These are phyloP conservation scores for Sinonovacula constricta DNA, from an alignment of 1,140 invertebrate species.

Conservation along the genomic window DNA sequence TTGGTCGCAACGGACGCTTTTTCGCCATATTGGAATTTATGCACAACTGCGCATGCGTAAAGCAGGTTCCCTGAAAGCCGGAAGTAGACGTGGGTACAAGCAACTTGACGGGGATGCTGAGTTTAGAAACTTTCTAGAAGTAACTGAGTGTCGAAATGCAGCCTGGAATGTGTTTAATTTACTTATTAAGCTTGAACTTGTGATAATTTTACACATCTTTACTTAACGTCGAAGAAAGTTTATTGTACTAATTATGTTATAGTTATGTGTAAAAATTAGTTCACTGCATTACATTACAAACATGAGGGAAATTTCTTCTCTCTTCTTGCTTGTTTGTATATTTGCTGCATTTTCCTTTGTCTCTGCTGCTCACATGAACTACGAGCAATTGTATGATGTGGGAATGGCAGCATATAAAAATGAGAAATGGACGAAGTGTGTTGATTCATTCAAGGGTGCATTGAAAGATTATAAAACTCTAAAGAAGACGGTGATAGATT, in stretches of 20 bases:
- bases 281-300: too few species aligned
- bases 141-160: too few species aligned
- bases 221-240: too few species aligned
- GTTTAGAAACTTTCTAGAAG: background rate
- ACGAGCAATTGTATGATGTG: conserved; percentile 39
- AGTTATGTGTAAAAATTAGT: too few species aligned
- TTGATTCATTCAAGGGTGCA: conserved; percentile 24
- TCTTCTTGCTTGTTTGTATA: background rate
- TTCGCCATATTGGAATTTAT: conserved; percentile 56
- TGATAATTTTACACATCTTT: too few species aligned
- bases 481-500: conserved; percentile 28
- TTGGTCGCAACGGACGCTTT: conserved; percentile 54
- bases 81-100: too few species aligned
- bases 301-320: too few species aligned
- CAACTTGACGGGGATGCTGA: conserved; percentile 45
- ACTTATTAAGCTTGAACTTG: too few species aligned
- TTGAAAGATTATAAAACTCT: conserved; percentile 42
- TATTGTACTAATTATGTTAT: too few species aligned
- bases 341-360: background rate
- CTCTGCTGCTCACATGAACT: conserved; percentile 1
- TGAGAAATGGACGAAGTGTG: conserved; percentile 30
- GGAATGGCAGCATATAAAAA: conserved; percentile 48
- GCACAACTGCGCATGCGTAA: conserved; percentile 22
- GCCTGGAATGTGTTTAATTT: too few species aligned
- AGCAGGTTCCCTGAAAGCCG: conserved; percentile 37